Evolutionary conservation across 2,797 vertebrate genomes (phyloP).

Genomic region (Tangara arthus): DNA sequence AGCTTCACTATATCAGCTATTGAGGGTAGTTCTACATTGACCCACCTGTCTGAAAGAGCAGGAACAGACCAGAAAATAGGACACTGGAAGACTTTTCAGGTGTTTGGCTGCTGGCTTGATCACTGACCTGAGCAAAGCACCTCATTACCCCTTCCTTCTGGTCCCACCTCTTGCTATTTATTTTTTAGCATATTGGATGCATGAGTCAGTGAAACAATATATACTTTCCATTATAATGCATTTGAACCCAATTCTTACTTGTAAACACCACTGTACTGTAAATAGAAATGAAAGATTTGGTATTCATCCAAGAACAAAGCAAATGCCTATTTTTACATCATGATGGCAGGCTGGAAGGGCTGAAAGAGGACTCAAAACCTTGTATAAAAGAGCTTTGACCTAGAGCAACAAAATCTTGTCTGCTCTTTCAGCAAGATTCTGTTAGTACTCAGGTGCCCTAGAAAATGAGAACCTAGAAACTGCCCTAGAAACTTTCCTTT

Average conservation of each 20-base stretch:
- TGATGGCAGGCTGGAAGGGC: neutral
- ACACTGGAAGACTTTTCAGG: neutral
- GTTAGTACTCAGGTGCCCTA: neutral
- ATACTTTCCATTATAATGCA: neutral
- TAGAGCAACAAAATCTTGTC: neutral
- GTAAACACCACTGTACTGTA: neutral
- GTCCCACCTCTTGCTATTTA: neutral
- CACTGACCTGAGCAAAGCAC: neutral
- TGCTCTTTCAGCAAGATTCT: neutral
- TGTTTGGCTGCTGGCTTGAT: neutral
- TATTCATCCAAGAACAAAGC: neutral
- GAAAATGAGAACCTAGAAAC: neutral
- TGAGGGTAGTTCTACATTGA: neutral
- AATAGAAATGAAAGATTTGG: neutral
- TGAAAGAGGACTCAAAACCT: neutral
- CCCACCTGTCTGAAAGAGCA: neutral
- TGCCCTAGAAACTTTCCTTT: neutral
- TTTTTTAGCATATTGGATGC: neutral
- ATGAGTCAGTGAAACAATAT: neutral
- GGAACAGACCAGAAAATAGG: neutral
- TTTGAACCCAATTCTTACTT: constrained; percentile 5
- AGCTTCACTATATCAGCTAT: neutral
- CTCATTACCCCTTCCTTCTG: neutral
- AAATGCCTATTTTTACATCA: neutral
- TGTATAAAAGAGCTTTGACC: neutral